These are phyloP conservation scores for Lathamus discolor DNA, from an alignment of 2,113 vertebrate genomes.

Conservation along the genomic window DNA sequence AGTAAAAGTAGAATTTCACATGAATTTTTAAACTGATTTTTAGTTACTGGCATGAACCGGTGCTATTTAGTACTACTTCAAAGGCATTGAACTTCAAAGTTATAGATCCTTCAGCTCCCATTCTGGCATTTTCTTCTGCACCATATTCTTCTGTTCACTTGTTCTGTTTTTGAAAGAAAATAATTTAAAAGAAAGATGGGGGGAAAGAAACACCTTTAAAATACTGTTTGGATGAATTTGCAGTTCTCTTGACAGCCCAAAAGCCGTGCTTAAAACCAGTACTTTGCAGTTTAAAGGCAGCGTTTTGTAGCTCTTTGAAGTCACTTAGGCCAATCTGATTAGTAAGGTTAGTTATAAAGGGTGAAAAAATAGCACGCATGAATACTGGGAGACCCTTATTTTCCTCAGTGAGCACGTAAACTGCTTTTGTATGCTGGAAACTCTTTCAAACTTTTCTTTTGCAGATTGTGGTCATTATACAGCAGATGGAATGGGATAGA, in stretches of 20 bases:
- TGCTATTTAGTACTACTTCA: slow-evolving; percentile 1
- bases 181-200: neutral
- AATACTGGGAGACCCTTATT: neutral
- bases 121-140: neutral
- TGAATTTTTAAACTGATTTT: neutral
- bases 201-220: neutral
- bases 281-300: neutral
- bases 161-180: neutral
- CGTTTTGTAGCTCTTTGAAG: neutral
- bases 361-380: neutral
- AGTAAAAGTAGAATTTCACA: neutral
- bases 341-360: neutral
- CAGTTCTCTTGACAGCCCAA: neutral
- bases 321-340: neutral
- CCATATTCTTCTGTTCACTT: neutral
- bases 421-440: neutral
- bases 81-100: slow-evolving; percentile 12
- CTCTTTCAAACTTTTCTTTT: neutral
- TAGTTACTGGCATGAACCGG: neutral
- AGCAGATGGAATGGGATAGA: neutral
- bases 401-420: fast-evolving
- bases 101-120: neutral
- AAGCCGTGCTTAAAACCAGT: neutral
- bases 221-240: neutral
- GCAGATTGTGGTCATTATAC: neutral